Evolutionary conservation across 2,113 vertebrate species (phyloP).

Genomic region (Eubucco bourcierii): DNA sequence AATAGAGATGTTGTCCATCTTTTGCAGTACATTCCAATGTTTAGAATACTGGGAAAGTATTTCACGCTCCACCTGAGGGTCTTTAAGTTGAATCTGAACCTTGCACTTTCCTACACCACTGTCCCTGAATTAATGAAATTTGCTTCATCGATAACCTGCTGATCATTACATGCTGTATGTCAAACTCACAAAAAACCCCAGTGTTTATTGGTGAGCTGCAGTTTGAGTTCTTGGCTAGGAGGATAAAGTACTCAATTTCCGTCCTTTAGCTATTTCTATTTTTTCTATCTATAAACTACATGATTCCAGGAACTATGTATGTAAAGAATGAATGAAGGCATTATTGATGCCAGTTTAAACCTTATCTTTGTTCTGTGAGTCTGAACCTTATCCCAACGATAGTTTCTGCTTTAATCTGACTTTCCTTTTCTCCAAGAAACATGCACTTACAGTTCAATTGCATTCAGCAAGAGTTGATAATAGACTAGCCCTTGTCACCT

Average conservation of each 20-base stretch:
- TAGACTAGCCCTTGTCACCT: background rate
- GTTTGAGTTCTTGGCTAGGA: background rate
- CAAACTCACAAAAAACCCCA: background rate
- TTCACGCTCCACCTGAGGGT: background rate
- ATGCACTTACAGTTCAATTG: background rate
- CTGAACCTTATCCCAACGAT: background rate
- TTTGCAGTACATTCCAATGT: background rate
- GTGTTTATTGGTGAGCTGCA: background rate
- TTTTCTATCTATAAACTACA: background rate
- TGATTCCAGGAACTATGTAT: background rate
- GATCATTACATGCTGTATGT: background rate
- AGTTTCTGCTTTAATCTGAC: background rate
- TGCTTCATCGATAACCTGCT: background rate
- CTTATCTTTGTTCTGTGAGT: background rate
- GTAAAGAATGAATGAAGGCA: background rate
- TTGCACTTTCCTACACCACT: background rate
- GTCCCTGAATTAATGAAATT: background rate
- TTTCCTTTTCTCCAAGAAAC: background rate
- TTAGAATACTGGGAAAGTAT: background rate
- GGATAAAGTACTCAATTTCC: background rate
- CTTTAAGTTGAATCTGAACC: background rate
- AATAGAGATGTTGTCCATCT: background rate
- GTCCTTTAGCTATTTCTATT: background rate
- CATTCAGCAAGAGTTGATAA: background rate
- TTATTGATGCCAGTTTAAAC: background rate